phyloP scores from a whole-genome alignment of 2,888 invertebrate genomes.

The Sericinus montela region DNA sequence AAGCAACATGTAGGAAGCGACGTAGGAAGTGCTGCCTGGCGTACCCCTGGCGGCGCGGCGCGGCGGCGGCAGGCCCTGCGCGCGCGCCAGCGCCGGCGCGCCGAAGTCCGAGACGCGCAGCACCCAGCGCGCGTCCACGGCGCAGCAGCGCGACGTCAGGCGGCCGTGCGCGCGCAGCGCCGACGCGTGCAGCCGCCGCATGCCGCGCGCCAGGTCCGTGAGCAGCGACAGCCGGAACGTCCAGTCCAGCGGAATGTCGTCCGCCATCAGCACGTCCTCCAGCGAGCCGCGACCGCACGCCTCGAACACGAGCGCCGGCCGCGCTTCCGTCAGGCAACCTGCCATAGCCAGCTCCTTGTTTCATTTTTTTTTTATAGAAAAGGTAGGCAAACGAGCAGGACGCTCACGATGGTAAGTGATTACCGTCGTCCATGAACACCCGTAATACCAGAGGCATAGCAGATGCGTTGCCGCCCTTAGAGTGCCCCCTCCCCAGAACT shows the following conservation, averaged over 20 bases:
- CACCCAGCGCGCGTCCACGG: constrained; percentile 97
- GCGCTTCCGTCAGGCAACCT: constrained; percentile 88
- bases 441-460: no score
- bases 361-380: no score
- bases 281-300: constrained; percentile 93
- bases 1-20: no score
- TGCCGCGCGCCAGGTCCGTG: constrained; percentile 95
- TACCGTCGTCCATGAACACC: no score
- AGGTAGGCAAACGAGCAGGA: no score
- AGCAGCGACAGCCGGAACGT: constrained; percentile 95
- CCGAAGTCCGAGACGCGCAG: constrained; percentile 96
- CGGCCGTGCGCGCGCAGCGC: constrained; percentile 91
- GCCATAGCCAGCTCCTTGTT: no score
- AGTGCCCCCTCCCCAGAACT: no score
- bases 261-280: constrained; percentile 92
- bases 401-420: no score
- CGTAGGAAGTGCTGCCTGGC: no score
- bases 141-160: constrained; percentile 93
- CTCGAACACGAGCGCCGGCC: constrained; percentile 91
- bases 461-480: no score
- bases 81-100: constrained; percentile 85
- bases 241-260: constrained; percentile 96
- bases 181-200: constrained; percentile 93
- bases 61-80: constrained; percentile 83
- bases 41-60: constrained; percentile 86